Evolutionary conservation across 2,113 vertebrate genomes (phyloP).

Genomic region (Passerina amoena): DNA sequence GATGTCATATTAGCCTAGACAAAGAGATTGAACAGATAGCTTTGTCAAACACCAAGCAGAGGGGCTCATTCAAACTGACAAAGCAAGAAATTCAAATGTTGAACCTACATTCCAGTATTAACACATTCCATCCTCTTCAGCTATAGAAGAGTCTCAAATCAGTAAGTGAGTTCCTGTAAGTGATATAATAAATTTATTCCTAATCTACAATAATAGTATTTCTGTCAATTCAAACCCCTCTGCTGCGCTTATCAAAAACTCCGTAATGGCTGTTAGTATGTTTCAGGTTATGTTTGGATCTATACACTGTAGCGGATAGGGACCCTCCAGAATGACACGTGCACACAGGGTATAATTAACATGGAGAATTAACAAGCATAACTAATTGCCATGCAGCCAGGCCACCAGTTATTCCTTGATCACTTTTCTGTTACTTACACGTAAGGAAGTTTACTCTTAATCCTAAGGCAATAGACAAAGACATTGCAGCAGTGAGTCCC

Average conservation of each 20-base stretch:
- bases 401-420: not conserved
- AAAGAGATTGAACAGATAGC: constrained; percentile 52
- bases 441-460: not conserved
- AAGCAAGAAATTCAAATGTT: constrained; percentile 37
- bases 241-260: not conserved
- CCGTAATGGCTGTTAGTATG: not conserved
- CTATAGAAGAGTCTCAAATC: not conserved
- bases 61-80: constrained; percentile 64
- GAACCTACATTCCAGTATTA: not conserved
- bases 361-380: not conserved
- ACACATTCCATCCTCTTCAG: not conserved
- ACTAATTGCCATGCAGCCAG: not conserved
- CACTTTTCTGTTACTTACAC: not conserved
- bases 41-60: constrained; percentile 50
- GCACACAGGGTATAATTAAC: not conserved
- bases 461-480: not conserved
- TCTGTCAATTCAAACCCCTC: not conserved
- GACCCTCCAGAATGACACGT: not conserved
- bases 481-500: not conserved
- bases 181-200: not conserved
- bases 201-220: not conserved
- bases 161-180: not conserved
- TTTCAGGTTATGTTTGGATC: not conserved
- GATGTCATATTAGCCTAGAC: constrained; percentile 43
- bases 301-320: not conserved